Evolutionary conservation across 2,888 invertebrate species (phyloP), one percentile per base, ranked within the genome.

Genomic region (Zaprionus lineosus): DNA sequence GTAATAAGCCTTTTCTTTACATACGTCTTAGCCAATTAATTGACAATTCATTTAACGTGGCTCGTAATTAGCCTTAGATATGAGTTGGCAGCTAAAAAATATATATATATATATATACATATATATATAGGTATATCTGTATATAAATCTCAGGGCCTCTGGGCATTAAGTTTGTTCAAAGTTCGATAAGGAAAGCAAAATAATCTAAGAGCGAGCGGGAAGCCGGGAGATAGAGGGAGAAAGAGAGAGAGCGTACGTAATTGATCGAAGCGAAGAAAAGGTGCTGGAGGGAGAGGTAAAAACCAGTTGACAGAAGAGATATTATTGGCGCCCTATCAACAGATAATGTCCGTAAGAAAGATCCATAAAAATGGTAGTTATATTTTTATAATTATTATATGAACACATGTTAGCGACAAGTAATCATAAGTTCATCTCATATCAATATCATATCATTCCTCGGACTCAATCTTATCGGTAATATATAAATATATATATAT

Each of bases 1-100:
- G 60, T 75, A 78, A 75, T 78, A 61, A 67, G 66, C 75, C 58
- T 51, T 62, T 63, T 75, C 52, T 59, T 16, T 68, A 59, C 60
- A 31, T 47, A 3, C 15, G 26, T 16, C 33, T 34, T 36, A 18
- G 18, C 39, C 28, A 8, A 26, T 50, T 63, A 69, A 69, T 59
- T 68, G 51, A 60, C 55, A 65, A 70, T 60, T 65, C 55, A 65
- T 48, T 70, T 37, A 37, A 46, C 47, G 47, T 64, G 39, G 9
- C 48, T 52, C 26, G 62, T 62, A 71, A 70, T 65, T 56, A 61
- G 58, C 58, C 15, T n/a, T n/a, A n/a, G n/a, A n/a, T n/a, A n/a
- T 19, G 8, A 40, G 15, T 40, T 39, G 28, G 8, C 24, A 24
- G 24, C n/a, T 24, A 24, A 6, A 11, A 2, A 31, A 31, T 31